Percentiles rank a stretch among this genome's conserved stretches.
Evolutionary conservation across 2,888 invertebrate species (phyloP).

Genomic region (Machimus atricapillus): DNA sequence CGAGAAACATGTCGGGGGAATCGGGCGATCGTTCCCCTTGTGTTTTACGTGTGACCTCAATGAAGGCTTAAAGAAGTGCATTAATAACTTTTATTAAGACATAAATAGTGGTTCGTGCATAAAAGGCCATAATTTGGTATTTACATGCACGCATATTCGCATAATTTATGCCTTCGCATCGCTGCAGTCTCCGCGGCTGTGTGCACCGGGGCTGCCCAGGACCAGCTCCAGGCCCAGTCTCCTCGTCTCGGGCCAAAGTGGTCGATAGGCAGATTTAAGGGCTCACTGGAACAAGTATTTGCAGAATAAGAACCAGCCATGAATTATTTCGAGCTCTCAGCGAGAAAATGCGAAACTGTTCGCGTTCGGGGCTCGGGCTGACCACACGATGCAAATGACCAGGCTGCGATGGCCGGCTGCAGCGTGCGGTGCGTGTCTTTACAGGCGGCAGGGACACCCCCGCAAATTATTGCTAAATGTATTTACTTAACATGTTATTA

Average conservation of each 20-base stretch:
- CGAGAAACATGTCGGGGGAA: conserved; percentile 14
- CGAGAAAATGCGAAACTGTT: conserved; percentile 44
- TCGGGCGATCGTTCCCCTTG: neutral
- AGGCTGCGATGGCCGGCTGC: conserved; percentile 24
- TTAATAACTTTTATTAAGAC: conserved; percentile 53
- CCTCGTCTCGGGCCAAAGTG: neutral
- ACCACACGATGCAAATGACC: conserved; percentile 44
- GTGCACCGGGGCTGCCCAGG: neutral
- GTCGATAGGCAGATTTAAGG: conserved; percentile 33
- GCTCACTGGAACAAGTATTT: conserved; percentile 39
- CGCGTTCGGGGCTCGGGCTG: conserved; percentile 1
- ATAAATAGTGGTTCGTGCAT: conserved; percentile 53
- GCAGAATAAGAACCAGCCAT: conserved; percentile 13
- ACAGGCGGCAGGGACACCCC: conserved; percentile 49
- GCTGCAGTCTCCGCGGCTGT: conserved; percentile 34
- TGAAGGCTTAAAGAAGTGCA: conserved; percentile 43
- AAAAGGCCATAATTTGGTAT: conserved; percentile 52
- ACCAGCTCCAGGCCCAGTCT: neutral
- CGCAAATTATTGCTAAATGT: conserved; percentile 52
- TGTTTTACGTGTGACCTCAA: conserved; percentile 12
- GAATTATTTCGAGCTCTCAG: conserved; percentile 43
- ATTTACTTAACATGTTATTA: conserved; percentile 52
- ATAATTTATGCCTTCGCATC: conserved; percentile 45
- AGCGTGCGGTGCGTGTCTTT: conserved; percentile 40
- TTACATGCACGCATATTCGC: conserved; percentile 52